Base-by-base conservation (phyloP, 2,888 invertebrate species). In the Eupithecia exiguata region DNA sequence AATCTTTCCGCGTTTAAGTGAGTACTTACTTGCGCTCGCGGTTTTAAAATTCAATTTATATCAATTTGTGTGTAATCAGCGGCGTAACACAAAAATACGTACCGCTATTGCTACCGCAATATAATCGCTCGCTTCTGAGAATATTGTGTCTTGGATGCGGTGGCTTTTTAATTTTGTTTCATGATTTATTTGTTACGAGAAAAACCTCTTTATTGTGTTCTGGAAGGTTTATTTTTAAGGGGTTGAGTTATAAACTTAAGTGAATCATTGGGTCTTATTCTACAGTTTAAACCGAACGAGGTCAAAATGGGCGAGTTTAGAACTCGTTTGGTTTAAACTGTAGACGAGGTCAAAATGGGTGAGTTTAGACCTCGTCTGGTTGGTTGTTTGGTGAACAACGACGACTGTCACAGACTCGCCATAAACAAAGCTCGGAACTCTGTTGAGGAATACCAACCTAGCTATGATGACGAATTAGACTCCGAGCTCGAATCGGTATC, bases 31-130 rank as follows among this genome's bases (percentile, higher is more conserved):
- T 70, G 67, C 67, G 69, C 65, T 18, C 86, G 90, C 87, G 87
- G 93, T 89, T 92, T 93, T 93, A 90, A 93, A 92, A 94, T 93
- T 92, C 93, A 93, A 94, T 94, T 94, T 93, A 91, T 94, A 90
- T 91, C 94, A 94, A 94, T 94, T 94, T 94, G 90, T 87, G 87
- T 88, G 91, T 92, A 94, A 94, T 94, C 93, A 92, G 88, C 84
- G 85, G 86, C 87, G 88, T 88, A 89, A 88, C 84, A 88, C 90
- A 92, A 93, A 94, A 94, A 93, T 93, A 92, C 89, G 83, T 80
- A 79, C 84, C 86, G 85, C 85, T 88, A 88, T 88, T 87, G 86
- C 83, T 81, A 79, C 40, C 75, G 84, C 84, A 86, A 87, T 84
- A 84, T 84, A 86, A 88, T 87, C 87, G 88, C 83, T 91, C 89